A percentile compares a stretch with the other conserved stretches of the same genome.
phyloP scores from a whole-genome alignment of 1,140 invertebrate genomes.

The Neotoxoptera formosana region DNA sequence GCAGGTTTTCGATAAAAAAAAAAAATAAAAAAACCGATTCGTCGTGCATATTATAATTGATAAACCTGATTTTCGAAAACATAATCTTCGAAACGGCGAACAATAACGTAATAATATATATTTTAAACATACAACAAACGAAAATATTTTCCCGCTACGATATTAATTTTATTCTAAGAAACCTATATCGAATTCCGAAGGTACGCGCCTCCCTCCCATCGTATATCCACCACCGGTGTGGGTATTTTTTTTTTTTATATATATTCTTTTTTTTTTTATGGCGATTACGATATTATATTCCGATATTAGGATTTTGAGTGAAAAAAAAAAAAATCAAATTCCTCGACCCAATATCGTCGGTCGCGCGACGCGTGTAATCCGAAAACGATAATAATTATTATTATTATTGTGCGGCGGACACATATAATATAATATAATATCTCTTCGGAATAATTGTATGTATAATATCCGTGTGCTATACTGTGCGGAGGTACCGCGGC shows the following conservation, averaged over 20 bases:
- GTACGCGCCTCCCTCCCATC: background rate
- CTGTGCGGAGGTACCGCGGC: no score
- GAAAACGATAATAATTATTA: conserved; percentile 13
- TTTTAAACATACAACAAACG: background rate
- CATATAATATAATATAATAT: no score
- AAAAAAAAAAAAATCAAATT: conserved; percentile 6
- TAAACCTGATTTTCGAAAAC: conserved; percentile 40
- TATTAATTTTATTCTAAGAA: background rate
- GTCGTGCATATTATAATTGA: background rate
- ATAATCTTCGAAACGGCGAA: background rate
- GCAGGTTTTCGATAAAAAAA: background rate
- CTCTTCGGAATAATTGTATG: background rate
- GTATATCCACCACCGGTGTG: no score
- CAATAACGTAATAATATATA: background rate
- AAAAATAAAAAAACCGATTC: conserved; percentile 2
- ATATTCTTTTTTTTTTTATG: background rate
- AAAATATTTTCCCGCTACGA: conserved; percentile 6
- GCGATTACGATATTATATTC: background rate
- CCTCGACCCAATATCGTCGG: background rate
- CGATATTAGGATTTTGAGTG: background rate
- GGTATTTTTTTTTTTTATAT: background rate
- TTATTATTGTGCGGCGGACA: background rate
- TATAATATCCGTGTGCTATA: background rate
- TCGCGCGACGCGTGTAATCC: background rate
- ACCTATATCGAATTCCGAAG: background rate